Evolutionary conservation across 2,797 vertebrate genomes (phyloP), one percentile per base, ranked within the genome.

Genomic region (Todus mexicanus): DNA sequence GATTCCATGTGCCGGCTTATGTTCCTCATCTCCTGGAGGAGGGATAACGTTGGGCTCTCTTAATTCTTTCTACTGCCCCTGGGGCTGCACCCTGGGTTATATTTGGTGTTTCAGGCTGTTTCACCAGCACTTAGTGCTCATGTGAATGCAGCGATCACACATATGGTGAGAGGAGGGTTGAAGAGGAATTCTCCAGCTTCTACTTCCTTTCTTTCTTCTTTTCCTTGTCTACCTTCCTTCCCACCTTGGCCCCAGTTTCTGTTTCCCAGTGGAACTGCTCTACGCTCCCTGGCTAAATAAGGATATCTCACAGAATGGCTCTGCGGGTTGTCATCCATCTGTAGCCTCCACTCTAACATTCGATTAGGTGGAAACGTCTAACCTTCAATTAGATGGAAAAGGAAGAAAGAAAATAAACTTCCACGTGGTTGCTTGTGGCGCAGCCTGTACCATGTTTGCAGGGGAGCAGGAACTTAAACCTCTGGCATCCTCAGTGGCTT

Each of bases 151-250:
- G 31, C 31, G 48, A 74, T 71, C 10, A 12, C 0, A 1, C 16
- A 56, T 0, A 2, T 22, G 21, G 35, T 31, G 31, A 61, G 33
- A 81, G 11, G 3, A 15, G 7, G 4, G 10, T 17, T 0, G 0
- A 71, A 81, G 53, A 43, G 20, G 51, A 86, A 35, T 43, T 68
- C 59, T 89, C 27, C 12, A 4, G 35, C 40, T 86, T 60, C 43
- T 33, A 10, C 25, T 56, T 84, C 65, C 13, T 70, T 19, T 50
- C 10, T 63, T 47, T 21, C 11, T 68, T 53, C 42, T 83, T 88
- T 45, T 71, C 43, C 37, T 63, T 11, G 7, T 31, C 64, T 45
- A 12, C 12, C 8, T 66, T 18, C 23, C 33, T 77, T 27, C 31
- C 9, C 16, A 56, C 27, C 16, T 31, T 71, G 48, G 21, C 12